phyloP scores from a whole-genome alignment of 2,113 vertebrate genomes.

The Sarotherodon lohbergeri region DNA sequence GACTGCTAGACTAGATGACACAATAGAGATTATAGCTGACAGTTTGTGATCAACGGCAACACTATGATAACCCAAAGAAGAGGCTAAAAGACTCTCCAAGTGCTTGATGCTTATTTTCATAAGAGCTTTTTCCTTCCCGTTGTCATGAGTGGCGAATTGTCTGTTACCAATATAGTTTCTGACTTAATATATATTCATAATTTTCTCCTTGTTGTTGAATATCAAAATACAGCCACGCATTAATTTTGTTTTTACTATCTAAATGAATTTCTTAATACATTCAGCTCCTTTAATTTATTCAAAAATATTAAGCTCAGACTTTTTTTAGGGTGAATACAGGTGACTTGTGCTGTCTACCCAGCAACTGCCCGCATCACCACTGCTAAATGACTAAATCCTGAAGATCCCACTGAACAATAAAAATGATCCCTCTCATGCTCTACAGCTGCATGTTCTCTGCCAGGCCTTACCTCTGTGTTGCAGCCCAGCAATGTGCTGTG shows the following conservation, averaged over 20 bases:
- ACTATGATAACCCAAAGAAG: neutral
- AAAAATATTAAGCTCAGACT: neutral
- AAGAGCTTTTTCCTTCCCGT: neutral
- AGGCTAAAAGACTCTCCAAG: neutral
- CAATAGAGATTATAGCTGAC: neutral
- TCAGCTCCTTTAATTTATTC: neutral
- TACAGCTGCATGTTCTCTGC: slow-evolving; percentile 22
- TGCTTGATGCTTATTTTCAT: neutral
- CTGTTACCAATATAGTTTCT: neutral
- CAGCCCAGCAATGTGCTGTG: neutral
- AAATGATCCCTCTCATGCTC: slow-evolving; percentile 20
- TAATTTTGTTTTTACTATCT: neutral
- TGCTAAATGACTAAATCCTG: slow-evolving; percentile 12
- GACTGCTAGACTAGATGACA: neutral
- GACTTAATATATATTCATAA: neutral
- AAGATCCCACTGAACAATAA: slow-evolving; percentile 37
- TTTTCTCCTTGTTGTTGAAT: neutral
- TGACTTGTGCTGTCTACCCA: neutral
- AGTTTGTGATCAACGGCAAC: neutral
- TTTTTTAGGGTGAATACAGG: neutral
- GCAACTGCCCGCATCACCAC: neutral
- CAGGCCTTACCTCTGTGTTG: slow-evolving; percentile 2
- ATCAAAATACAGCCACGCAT: neutral
- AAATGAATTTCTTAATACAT: neutral
- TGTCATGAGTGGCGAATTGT: neutral